Conservation (phyloP, 2,888 invertebrate species). For the Hoplodrina ambigua region DNA sequence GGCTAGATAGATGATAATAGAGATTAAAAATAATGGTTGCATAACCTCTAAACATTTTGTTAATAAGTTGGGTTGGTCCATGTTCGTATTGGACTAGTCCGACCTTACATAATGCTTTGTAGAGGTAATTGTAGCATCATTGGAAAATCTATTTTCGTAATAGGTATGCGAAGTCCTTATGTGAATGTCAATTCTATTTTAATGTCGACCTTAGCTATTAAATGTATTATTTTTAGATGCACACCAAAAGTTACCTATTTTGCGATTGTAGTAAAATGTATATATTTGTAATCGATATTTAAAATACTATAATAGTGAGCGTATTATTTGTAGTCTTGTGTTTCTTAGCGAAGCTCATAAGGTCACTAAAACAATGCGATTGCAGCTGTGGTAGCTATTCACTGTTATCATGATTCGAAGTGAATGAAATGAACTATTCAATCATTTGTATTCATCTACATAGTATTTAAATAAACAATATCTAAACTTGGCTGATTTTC, state of each 20-base stretch:
- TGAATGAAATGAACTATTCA: constrained; percentile 53
- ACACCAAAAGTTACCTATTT: background rate
- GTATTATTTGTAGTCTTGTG: constrained; percentile 25
- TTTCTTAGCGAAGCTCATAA: constrained; percentile 42
- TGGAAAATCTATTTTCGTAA: constrained; percentile 3
- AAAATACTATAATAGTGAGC: constrained; percentile 16
- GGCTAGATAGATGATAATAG: no score
- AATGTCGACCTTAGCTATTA: background rate
- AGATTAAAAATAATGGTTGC: background rate
- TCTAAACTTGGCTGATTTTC: background rate
- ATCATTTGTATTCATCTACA: constrained; percentile 25
- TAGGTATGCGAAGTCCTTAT: background rate
- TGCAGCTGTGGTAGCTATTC: constrained; percentile 40
- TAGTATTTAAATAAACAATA: constrained; percentile 3
- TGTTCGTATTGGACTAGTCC: background rate
- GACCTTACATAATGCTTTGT: constrained; percentile 1
- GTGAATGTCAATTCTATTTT: constrained; percentile 4
- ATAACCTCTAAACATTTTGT: background rate
- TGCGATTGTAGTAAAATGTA: background rate
- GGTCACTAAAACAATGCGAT: constrained; percentile 56
- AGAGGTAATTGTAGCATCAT: background rate
- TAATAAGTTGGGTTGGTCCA: background rate
- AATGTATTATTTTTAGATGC: constrained; percentile 4
- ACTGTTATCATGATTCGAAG: constrained; percentile 43
- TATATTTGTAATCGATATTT: background rate